phyloP scores from a whole-genome alignment of 1,140 invertebrate genomes.

The Ostrea denselamellosa region DNA sequence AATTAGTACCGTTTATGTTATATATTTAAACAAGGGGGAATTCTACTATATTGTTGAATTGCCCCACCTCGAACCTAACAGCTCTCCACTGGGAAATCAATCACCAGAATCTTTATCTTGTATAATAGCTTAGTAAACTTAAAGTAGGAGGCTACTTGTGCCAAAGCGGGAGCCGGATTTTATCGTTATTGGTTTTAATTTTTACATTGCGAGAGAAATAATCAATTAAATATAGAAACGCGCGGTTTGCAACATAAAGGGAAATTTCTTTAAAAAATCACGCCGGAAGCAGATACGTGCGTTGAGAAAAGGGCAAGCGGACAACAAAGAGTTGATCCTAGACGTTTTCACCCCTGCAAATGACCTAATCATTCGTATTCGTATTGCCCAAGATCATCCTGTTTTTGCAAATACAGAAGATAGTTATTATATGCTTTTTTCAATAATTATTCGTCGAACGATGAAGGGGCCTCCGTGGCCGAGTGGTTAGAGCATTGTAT shows the following conservation, averaged over 20 bases:
- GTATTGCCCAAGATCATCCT: neutral
- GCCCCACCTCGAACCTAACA: too few relatives aligned
- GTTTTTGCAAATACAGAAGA: too few relatives aligned
- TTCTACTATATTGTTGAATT: too few relatives aligned
- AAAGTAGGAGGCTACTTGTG: neutral
- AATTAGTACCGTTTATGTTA: too few relatives aligned
- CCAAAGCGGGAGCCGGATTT: neutral
- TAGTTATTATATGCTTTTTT: too few relatives aligned
- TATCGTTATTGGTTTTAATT: neutral
- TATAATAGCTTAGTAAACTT: too few relatives aligned
- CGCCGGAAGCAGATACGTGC: neutral
- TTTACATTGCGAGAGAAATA: neutral
- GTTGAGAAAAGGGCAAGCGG: neutral
- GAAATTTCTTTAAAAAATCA: neutral
- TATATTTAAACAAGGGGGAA: too few relatives aligned
- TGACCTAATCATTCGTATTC: neutral
- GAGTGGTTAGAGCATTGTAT: too few relatives aligned
- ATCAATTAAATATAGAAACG: neutral
- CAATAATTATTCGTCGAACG: too few relatives aligned
- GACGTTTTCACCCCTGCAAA: neutral
- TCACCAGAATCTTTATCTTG: too few relatives aligned
- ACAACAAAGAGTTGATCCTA: neutral
- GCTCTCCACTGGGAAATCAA: too few relatives aligned
- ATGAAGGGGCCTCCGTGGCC: too few relatives aligned
- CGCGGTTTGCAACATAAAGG: neutral